These are phyloP conservation scores for Achroia grisella DNA, from an alignment of 1,140 invertebrate genomes.

Conservation along the genomic window DNA sequence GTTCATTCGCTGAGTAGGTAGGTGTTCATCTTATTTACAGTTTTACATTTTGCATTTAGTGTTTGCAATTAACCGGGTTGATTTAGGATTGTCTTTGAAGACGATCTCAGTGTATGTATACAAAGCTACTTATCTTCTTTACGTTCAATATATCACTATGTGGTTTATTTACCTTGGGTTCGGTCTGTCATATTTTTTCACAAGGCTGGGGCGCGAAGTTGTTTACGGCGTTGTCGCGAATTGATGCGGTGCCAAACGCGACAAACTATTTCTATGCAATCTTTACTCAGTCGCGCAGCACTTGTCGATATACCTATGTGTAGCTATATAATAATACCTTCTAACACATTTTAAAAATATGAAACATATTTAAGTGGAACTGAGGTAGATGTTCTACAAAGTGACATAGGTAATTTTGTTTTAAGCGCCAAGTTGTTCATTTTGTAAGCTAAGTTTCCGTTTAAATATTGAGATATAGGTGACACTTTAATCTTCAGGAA, in stretches of 20 bases:
- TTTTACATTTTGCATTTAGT: neutral
- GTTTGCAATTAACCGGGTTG: conserved; percentile 27
- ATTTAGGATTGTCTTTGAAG: conserved; percentile 45
- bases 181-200: conserved; percentile 42
- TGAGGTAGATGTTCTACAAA: no score
- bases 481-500: no score
- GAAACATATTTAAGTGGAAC: no score
- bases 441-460: no score
- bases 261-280: conserved; percentile 51
- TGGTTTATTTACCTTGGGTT: conserved; percentile 34
- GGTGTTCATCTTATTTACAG: no score
- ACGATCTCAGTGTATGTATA: conserved; percentile 2
- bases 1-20: no score
- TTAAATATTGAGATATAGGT: no score
- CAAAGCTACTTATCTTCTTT: conserved; percentile 12
- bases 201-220: conserved; percentile 18
- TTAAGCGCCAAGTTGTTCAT: no score
- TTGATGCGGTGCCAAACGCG: conserved; percentile 53
- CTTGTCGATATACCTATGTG: neutral
- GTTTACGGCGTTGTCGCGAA: conserved; percentile 31
- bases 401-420: no score
- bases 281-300: conserved; percentile 17
- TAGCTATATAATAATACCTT: no score
- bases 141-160: conserved; percentile 22
- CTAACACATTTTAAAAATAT: no score